phyloP scores from a whole-genome alignment of 2,113 vertebrate genomes.

The Dipodomys merriami region DNA sequence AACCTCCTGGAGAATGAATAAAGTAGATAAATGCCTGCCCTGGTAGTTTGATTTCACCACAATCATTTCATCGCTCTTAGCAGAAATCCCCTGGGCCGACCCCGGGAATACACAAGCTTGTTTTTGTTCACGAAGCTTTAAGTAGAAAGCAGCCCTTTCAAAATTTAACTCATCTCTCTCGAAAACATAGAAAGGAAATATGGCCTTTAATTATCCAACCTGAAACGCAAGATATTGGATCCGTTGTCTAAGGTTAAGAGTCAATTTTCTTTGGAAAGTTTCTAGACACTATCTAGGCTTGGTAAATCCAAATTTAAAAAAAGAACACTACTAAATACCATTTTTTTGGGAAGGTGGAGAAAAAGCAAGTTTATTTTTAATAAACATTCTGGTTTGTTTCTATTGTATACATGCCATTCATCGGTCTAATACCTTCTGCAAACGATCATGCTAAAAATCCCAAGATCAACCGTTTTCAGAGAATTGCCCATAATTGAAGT shows the following conservation, averaged over 20 bases:
- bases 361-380: neutral
- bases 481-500: neutral
- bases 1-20: conserved; percentile 40
- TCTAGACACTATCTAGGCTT: neutral
- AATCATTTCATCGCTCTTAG: conserved; percentile 75
- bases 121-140: conserved; percentile 67
- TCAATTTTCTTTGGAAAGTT: conserved; percentile 17
- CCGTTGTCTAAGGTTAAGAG: conserved; percentile 43
- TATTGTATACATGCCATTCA: neutral
- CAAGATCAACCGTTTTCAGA: neutral
- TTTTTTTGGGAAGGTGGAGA: neutral
- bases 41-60: conserved; percentile 72
- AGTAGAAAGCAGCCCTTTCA: conserved; percentile 55
- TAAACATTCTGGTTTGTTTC: neutral
- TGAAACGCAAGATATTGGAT: conserved; percentile 25
- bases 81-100: conserved; percentile 62
- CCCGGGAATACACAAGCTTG: conserved; percentile 47
- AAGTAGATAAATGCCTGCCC: conserved; percentile 50
- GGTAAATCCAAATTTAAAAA: neutral
- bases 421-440: neutral
- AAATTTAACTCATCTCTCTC: conserved; percentile 52
- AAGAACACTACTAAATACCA: neutral
- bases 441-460: neutral
- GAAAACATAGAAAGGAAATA: conserved; percentile 4
- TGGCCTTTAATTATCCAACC: neutral